Evolutionary conservation across 1,140 invertebrate species (phyloP).

Genomic region (Polyergus mexicanus): DNA sequence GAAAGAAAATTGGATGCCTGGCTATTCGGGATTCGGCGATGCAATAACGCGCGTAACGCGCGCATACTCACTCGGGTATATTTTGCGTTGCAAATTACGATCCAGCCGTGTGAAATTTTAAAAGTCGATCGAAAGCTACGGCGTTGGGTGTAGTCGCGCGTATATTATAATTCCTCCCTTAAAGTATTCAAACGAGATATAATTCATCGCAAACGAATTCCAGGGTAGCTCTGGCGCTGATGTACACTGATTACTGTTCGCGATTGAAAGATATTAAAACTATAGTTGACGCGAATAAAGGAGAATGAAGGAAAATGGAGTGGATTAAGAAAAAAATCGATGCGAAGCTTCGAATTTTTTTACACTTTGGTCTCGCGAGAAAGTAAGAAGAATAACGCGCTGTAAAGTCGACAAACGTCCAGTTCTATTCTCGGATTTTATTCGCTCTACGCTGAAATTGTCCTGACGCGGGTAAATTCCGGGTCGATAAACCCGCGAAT

Average conservation of each 20-base stretch:
- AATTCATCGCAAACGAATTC: not conserved
- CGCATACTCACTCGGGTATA: slow-evolving; percentile 43
- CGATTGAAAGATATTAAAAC: slow-evolving; percentile 17
- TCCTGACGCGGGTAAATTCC: slow-evolving; percentile 65
- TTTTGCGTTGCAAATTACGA: slow-evolving; percentile 63
- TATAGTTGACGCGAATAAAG: not conserved
- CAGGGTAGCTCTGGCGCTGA: not conserved
- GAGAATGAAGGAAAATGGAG: not conserved
- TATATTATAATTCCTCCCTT: slow-evolving; percentile 34
- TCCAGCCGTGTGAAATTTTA: slow-evolving; percentile 49
- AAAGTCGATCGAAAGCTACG: slow-evolving; percentile 53
- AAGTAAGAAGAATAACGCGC: not conserved
- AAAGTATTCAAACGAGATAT: slow-evolving; percentile 19
- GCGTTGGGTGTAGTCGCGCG: slow-evolving; percentile 19
- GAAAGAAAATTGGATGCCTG: slow-evolving; percentile 56
- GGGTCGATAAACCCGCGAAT: slow-evolving; percentile 8
- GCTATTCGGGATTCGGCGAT: slow-evolving; percentile 33
- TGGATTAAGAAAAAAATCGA: not conserved
- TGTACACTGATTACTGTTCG: slow-evolving; percentile 8
- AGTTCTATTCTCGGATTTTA: slow-evolving; percentile 50
- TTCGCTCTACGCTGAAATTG: slow-evolving; percentile 54
- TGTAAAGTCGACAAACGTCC: slow-evolving; percentile 31
- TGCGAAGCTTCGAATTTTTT: slow-evolving; percentile 24
- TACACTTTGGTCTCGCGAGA: slow-evolving; percentile 5
- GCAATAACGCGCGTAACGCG: slow-evolving; percentile 58